These are phyloP conservation scores for Phyllostomus hastatus DNA, from an alignment of 2,113 vertebrate species.

Conservation along the genomic window DNA sequence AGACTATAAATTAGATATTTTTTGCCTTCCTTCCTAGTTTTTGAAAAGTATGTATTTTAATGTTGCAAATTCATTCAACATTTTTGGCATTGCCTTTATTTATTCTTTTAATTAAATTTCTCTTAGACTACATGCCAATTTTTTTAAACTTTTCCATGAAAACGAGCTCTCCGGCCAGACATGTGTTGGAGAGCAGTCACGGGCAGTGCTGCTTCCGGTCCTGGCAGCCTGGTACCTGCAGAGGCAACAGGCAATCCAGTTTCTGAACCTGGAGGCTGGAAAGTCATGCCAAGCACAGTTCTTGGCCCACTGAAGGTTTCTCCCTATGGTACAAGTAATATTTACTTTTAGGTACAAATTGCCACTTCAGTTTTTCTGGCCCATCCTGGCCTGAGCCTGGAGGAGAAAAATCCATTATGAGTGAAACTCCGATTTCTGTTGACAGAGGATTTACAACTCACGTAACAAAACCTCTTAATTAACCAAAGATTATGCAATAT, in stretches of 20 bases:
- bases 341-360: conserved; percentile 25
- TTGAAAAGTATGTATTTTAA: not conserved
- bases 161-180: not conserved
- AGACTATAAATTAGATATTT: not conserved
- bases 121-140: not conserved
- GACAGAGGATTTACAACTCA: not conserved
- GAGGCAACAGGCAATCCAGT: not conserved
- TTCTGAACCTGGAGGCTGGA: not conserved
- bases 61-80: not conserved
- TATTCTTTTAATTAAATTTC: not conserved
- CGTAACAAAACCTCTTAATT: not conserved
- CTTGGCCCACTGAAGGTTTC: not conserved
- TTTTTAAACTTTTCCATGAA: not conserved
- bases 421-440: not conserved
- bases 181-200: not conserved
- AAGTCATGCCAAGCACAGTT: not conserved
- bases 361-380: not conserved
- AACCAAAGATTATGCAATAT: not conserved
- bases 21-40: not conserved
- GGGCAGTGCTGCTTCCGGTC: not conserved
- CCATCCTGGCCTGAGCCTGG: not conserved
- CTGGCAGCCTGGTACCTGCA: not conserved
- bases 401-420: not conserved
- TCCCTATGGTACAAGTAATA: not conserved
- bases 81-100: not conserved